Evolutionary conservation across 2,113 vertebrate genomes (phyloP), one percentile per base, ranked within the genome.

Genomic region (Dromaius novaehollandiae): DNA sequence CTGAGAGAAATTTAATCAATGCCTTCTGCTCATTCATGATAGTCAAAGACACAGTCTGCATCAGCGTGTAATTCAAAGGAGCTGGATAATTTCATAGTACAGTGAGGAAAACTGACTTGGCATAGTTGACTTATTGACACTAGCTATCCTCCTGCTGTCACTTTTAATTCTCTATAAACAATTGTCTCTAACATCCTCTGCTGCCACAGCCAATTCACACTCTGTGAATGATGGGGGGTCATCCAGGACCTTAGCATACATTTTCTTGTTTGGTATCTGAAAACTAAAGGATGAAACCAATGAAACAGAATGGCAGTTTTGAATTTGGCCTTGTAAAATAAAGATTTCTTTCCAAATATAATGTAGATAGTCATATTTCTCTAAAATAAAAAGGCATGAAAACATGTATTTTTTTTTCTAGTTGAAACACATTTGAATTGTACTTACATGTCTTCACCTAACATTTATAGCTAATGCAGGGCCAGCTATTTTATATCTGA

Each of bases 1-100:
- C 26, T 75, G 65, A 79, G 15, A 86, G 65, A 90, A 94, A 89
- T 87, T 85, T 82, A 93, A 95, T 92, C 83, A 95, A 89, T 89
- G 83, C 87, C 56, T 96, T 91, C 91, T 96, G 89, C 38, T 94
- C 56, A 85, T 85, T 96, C 53, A 28, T 85, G 91, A 91, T 91
- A 94, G 48, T 87, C 51, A 94, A 85, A 93, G 79, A 65, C n/a
- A 53, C 24, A 56, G 69, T 28, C n/a, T 78, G 61, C 38, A 73
- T 89, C 38, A 73, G 20, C 25, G 9, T 56, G 7, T 36, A 65
- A 87, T 79, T 96, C 84, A 86, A 87, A 89, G 14, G 77, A 96
- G 60, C 28, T 51, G 36, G 56, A 20, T 87, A 48, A 94, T 94
- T 96, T 93, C 70, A 85, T 68, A 96, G 56, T 85, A 87, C 19